Evolutionary conservation across 2,797 vertebrate genomes (phyloP).

Genomic region (Heliangelus exortis): DNA sequence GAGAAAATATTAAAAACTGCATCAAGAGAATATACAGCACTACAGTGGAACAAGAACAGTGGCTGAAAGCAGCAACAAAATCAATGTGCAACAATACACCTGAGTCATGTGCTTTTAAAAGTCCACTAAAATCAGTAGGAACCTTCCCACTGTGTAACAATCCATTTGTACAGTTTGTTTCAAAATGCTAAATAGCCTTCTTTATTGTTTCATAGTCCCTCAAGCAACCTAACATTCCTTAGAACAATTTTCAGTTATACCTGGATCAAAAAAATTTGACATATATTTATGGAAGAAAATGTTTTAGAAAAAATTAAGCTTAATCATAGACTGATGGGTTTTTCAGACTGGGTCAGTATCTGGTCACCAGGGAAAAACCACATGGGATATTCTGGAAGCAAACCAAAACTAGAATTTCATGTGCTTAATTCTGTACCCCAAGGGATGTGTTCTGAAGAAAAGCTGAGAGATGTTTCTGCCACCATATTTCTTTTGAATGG

Average conservation of each 20-base stretch:
- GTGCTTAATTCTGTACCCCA: neutral
- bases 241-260: neutral
- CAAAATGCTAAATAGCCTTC: neutral
- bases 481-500: neutral
- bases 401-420: neutral
- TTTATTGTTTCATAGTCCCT: neutral
- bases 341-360: neutral
- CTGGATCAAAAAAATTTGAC: neutral
- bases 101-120: neutral
- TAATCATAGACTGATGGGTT: neutral
- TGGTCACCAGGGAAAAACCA: neutral
- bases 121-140: neutral
- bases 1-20: neutral
- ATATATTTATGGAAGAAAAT: neutral
- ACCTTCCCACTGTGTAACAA: neutral
- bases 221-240: neutral
- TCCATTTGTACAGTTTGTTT: neutral
- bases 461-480: neutral
- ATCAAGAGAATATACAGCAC: neutral
- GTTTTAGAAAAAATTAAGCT: neutral
- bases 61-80: neutral
- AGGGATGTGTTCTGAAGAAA: neutral
- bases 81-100: accelerated
- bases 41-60: neutral
- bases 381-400: neutral